These are phyloP conservation scores for Asbolus verrucosus DNA, from an alignment of 1,140 invertebrate genomes.

Conservation along the genomic window DNA sequence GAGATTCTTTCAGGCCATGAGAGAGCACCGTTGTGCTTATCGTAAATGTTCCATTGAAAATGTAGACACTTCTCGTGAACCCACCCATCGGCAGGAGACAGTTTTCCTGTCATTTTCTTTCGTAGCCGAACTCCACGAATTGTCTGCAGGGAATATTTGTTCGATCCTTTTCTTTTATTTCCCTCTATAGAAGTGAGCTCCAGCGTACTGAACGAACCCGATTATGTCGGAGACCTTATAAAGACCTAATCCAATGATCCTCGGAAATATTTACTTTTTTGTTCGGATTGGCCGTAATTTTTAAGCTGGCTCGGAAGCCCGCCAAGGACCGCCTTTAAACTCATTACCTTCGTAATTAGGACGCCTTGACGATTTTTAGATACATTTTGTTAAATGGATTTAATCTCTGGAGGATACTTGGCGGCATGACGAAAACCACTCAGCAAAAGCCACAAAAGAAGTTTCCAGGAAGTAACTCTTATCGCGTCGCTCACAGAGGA, in stretches of 20 bases:
- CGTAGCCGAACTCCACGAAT: constrained; percentile 26
- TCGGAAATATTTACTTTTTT: constrained; percentile 56
- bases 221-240: constrained; percentile 52
- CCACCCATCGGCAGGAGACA: constrained; percentile 17
- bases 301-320: constrained; percentile 50
- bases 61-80: constrained; percentile 33
- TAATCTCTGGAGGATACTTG: constrained; percentile 34
- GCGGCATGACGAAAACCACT: constrained; percentile 41
- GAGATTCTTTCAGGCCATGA: background rate
- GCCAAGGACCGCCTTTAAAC: constrained; percentile 40
- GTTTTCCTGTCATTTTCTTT: constrained; percentile 44
- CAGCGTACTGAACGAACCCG: constrained; percentile 39
- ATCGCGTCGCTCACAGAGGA: constrained; percentile 40
- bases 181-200: constrained; percentile 37
- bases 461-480: constrained; percentile 45
- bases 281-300: constrained; percentile 46
- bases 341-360: constrained; percentile 28
- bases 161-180: constrained; percentile 43
- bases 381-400: constrained; percentile 25
- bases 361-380: constrained; percentile 17
- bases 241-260: constrained; percentile 56
- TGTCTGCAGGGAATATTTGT: constrained; percentile 33
- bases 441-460: constrained; percentile 42
- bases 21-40: constrained; percentile 16
- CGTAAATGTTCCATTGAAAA: constrained; percentile 32